phyloP scores from a whole-genome alignment of 2,888 invertebrate species.

The Cetonia aurata region DNA sequence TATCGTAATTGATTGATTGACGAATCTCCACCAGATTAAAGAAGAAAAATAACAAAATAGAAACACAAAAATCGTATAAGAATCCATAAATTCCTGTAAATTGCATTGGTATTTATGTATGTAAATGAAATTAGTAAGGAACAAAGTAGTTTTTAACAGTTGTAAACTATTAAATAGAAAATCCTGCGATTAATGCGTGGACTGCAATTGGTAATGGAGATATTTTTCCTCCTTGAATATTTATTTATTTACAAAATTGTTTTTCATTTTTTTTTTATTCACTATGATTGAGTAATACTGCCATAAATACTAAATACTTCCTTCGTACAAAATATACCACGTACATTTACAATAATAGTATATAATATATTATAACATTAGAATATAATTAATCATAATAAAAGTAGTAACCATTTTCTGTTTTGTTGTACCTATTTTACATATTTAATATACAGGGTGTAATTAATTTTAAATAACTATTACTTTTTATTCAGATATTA shows the following conservation, averaged over 20 bases:
- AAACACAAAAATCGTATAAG: not conserved
- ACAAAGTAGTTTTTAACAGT: constrained; percentile 14
- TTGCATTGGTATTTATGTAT: not conserved
- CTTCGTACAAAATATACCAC: constrained; percentile 55
- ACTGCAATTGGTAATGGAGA: not conserved
- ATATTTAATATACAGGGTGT: constrained; percentile 22
- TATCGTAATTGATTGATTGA: constrained; percentile 1
- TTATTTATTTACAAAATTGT: constrained; percentile 42
- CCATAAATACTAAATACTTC: constrained; percentile 48
- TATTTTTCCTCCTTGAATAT: constrained; percentile 4
- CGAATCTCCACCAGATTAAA: not conserved
- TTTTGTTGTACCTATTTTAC: constrained; percentile 19
- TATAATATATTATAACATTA: constrained; percentile 17
- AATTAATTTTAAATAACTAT: not conserved
- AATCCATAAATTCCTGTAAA: not conserved
- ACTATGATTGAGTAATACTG: constrained; percentile 51
- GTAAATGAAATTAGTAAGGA: constrained; percentile 41
- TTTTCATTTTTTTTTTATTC: constrained; percentile 20
- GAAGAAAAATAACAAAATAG: not conserved
- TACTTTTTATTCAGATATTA: constrained; percentile 7
- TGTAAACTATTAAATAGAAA: too few relatives aligned
- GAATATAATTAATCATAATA: constrained; percentile 21
- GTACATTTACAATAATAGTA: constrained; percentile 48
- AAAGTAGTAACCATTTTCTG: constrained; percentile 46
- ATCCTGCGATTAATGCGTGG: not conserved